Conservation (phyloP, 1,140 invertebrate genomes). For the Bombus pyrosoma region DNA sequence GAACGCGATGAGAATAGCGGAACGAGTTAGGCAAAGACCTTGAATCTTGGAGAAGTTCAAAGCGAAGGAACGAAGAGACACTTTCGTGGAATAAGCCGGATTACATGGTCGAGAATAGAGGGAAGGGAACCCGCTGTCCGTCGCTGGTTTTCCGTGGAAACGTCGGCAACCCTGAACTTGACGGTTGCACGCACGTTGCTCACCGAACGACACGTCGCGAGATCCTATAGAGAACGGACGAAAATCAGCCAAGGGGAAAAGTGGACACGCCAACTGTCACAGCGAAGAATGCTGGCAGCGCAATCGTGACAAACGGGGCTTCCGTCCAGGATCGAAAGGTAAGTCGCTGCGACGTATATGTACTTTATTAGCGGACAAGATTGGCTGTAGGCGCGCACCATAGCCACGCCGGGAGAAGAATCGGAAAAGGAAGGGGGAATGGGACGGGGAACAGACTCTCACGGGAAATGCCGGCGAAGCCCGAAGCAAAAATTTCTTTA, state of each 20-base stretch:
- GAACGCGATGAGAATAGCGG: too few species aligned
- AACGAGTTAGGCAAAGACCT: not conserved
- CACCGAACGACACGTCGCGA: not conserved
- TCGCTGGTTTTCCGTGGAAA: not conserved
- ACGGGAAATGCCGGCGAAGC: conserved; percentile 32
- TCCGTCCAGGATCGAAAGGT: conserved; percentile 63
- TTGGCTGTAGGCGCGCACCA: too few species aligned
- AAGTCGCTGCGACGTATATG: conserved; percentile 15
- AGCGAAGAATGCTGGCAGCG: conserved; percentile 55
- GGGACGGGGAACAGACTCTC: not conserved
- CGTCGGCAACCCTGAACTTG: conserved; percentile 3
- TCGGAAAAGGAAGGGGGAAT: not conserved
- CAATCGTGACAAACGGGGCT: conserved; percentile 67
- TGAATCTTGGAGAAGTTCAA: not conserved
- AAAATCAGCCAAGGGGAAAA: conserved; percentile 1
- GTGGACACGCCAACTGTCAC: conserved; percentile 22
- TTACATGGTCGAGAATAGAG: conserved; percentile 1
- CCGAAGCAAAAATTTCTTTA: conserved; percentile 50
- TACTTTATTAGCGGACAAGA: too few species aligned
- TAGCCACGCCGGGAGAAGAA: not conserved
- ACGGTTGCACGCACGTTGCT: not conserved
- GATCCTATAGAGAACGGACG: not conserved
- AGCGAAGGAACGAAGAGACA: not conserved
- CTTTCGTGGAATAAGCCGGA: conserved; percentile 14
- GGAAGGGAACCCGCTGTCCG: not conserved